phyloP scores from a whole-genome alignment of 2,888 invertebrate genomes.

The Pollenia angustigena region DNA sequence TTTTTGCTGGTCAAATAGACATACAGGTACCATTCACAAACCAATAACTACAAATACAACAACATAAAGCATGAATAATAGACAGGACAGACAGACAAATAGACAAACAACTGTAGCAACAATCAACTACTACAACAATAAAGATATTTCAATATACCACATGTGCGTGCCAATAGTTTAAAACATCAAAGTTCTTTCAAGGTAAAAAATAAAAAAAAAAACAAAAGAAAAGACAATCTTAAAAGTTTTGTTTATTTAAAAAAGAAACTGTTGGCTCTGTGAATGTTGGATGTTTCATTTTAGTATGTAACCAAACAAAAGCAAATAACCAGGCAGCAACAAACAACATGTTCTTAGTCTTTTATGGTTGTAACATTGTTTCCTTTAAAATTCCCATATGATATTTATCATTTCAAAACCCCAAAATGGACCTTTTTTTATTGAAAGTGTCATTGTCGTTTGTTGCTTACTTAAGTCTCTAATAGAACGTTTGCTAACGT shows the following conservation, averaged over 20 bases:
- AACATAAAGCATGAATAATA: conserved; percentile 37
- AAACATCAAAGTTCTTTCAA: conserved; percentile 64
- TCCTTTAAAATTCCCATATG: conserved; percentile 70
- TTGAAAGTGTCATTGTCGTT: conserved; percentile 70
- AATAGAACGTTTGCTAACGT: conserved; percentile 42
- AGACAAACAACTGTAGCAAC: conserved; percentile 63
- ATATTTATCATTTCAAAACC: conserved; percentile 72
- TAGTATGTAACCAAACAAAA: conserved; percentile 32
- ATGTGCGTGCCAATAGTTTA: conserved; percentile 75
- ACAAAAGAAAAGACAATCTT: neutral
- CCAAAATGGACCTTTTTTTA: conserved; percentile 70
- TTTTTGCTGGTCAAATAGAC: neutral
- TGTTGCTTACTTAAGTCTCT: conserved; percentile 50
- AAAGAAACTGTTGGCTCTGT: conserved; percentile 30
- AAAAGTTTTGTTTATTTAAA: neutral
- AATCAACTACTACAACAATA: conserved; percentile 51
- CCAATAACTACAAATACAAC: conserved; percentile 31
- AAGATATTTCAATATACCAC: conserved; percentile 73
- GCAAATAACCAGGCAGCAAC: conserved; percentile 44
- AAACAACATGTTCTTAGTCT: conserved; percentile 57
- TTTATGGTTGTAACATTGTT: conserved; percentile 65
- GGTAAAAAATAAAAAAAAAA: conserved; percentile 20
- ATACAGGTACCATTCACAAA: conserved; percentile 42
- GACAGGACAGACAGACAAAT: neutral
- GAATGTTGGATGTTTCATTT: conserved; percentile 41